phyloP scores from a whole-genome alignment of 2,113 vertebrate genomes.

The Damaliscus lunatus region DNA sequence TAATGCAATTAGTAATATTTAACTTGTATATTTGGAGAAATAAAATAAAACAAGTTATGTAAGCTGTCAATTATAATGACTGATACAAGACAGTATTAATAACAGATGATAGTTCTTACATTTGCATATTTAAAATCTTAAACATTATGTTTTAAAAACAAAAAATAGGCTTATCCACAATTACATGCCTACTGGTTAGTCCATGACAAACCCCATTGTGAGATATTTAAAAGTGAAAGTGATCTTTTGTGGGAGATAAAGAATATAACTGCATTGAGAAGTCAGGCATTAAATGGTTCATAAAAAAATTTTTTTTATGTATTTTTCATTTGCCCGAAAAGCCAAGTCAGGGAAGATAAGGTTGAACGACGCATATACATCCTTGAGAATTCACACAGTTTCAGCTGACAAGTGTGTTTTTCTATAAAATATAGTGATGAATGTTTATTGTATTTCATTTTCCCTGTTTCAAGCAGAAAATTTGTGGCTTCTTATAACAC shows the following conservation, averaged over 20 bases:
- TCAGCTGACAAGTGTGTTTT: not conserved
- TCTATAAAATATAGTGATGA: not conserved
- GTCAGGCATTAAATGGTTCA: not conserved
- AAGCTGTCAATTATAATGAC: not conserved
- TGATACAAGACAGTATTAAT: not conserved
- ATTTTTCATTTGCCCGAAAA: not conserved
- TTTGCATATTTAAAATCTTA: not conserved
- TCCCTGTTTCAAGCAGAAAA: not conserved
- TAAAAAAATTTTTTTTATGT: not conserved
- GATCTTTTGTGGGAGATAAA: not conserved
- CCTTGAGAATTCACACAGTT: not conserved
- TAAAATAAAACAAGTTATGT: not conserved
- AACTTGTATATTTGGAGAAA: not conserved
- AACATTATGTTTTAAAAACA: not conserved
- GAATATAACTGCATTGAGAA: not conserved
- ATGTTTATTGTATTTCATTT: not conserved
- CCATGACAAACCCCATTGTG: not conserved
- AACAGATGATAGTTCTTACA: not conserved
- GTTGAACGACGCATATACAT: not conserved
- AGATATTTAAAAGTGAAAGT: not conserved
- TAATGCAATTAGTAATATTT: not conserved
- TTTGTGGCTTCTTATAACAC: not conserved
- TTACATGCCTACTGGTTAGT: not conserved
- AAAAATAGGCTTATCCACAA: not conserved
- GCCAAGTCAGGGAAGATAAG: not conserved